Percentiles rank a stretch among this genome's conserved stretches.
These are phyloP conservation scores for Dolichoris vasculosae DNA, from an alignment of 1,140 invertebrate genomes.

Conservation along the genomic window DNA sequence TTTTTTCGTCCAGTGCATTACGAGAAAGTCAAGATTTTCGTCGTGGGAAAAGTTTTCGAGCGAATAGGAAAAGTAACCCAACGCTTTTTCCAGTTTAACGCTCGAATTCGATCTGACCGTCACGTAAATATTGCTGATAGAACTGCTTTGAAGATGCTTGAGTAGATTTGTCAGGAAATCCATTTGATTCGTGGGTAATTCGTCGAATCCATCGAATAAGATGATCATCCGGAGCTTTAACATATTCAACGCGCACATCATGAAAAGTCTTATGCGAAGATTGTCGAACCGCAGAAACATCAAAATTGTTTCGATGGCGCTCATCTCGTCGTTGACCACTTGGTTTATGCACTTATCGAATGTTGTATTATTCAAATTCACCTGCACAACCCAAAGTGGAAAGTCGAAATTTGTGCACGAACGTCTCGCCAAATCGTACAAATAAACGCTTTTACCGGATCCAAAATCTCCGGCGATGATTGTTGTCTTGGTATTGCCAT, in stretches of 20 bases:
- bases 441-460: background rate
- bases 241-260: background rate
- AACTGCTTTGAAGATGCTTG: background rate
- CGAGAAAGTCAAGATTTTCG: background rate
- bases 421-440: background rate
- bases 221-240: background rate
- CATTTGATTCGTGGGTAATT: background rate
- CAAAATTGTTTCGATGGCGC: background rate
- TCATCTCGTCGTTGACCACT: background rate
- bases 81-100: background rate
- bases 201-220: background rate
- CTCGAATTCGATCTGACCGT: background rate
- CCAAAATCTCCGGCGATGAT: background rate
- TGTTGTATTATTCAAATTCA: background rate
- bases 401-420: background rate
- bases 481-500: background rate
- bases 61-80: background rate
- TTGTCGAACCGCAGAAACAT: background rate
- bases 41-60: background rate
- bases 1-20: background rate
- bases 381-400: background rate
- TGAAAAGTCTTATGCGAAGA: background rate
- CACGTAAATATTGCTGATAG: background rate
- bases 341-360: background rate
- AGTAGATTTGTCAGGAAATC: background rate